Conservation (phyloP, 2,888 invertebrate species). For the Apodemia mormo region DNA sequence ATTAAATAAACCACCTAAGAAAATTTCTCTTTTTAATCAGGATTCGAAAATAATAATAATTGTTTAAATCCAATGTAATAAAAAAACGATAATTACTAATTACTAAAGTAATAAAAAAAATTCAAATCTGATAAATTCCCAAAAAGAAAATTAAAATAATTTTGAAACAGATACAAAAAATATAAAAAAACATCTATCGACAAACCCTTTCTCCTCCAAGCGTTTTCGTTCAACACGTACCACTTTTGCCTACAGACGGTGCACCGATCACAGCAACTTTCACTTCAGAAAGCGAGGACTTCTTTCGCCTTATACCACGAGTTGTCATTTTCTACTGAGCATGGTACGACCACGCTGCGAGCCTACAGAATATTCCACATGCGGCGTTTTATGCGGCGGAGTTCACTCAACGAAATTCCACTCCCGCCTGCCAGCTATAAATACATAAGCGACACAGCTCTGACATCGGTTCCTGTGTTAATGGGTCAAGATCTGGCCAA, state of each 20-base stretch:
- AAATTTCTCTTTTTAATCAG: too few relatives aligned
- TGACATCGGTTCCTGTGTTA: constrained; percentile 72
- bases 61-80: too few relatives aligned
- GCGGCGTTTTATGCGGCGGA: constrained; percentile 44
- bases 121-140: too few relatives aligned
- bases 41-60: too few relatives aligned
- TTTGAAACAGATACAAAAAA: too few relatives aligned
- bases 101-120: too few relatives aligned
- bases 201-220: too few relatives aligned
- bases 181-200: too few relatives aligned
- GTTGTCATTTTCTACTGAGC: constrained; percentile 82
- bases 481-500: constrained; percentile 82
- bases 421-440: constrained; percentile 66
- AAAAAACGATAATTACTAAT: too few relatives aligned
- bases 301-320: constrained; percentile 92
- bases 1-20: too few relatives aligned
- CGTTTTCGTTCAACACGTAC: constrained; percentile 78
- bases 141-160: too few relatives aligned
- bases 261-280: constrained; percentile 95
- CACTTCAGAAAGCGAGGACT: constrained; percentile 93
- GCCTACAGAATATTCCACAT: constrained; percentile 47
- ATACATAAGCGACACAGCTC: constrained; percentile 76
- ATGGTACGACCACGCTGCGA: constrained; percentile 42
- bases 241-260: constrained; percentile 96
- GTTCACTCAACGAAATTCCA: constrained; percentile 57